Evolutionary conservation across 35 echinoderm and acorn worm species (phyloP).

Genomic region (Acanthaster planci): DNA sequence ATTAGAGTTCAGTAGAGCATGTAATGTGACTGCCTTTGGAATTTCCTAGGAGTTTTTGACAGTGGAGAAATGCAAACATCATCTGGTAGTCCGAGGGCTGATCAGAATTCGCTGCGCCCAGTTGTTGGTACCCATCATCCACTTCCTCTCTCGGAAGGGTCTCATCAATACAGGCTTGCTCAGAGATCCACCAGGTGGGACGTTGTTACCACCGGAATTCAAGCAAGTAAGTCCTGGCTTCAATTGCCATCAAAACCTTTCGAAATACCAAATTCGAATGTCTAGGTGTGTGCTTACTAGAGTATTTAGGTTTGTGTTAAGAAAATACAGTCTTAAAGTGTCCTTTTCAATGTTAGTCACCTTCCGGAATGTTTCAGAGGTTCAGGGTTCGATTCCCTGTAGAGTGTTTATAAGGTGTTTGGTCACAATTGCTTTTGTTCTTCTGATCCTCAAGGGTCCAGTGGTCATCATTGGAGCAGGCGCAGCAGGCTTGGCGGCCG

Average conservation of each 20-base stretch:
- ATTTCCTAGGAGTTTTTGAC: conserved; percentile 86
- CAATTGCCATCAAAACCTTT: not conserved
- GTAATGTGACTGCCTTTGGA: not conserved
- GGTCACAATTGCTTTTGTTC: too few species aligned
- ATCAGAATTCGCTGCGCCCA: conserved; percentile 70
- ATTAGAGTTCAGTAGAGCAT: too few species aligned
- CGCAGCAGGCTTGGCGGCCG: conserved; percentile 82
- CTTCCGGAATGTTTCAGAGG: too few species aligned
- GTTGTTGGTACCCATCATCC: conserved; percentile 70
- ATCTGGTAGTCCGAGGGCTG: conserved; percentile 78
- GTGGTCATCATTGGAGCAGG: conserved; percentile 87
- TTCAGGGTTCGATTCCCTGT: too few species aligned
- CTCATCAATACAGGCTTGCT: conserved; percentile 88
- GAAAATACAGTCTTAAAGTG: too few species aligned
- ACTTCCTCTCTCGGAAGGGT: conserved; percentile 85
- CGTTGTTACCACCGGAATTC: conserved; percentile 31
- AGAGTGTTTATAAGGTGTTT: too few species aligned
- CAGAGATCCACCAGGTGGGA: conserved; percentile 46
- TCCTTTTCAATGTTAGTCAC: too few species aligned
- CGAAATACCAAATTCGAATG: not conserved
- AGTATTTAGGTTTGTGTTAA: too few species aligned
- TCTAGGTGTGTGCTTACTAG: too few species aligned
- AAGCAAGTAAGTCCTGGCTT: conserved; percentile 13
- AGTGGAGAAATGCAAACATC: conserved; percentile 59
- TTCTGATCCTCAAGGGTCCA: conserved; percentile 40